These are phyloP conservation scores for Volucella inanis DNA, from an alignment of 2,888 invertebrate genomes.

Conservation along the genomic window DNA sequence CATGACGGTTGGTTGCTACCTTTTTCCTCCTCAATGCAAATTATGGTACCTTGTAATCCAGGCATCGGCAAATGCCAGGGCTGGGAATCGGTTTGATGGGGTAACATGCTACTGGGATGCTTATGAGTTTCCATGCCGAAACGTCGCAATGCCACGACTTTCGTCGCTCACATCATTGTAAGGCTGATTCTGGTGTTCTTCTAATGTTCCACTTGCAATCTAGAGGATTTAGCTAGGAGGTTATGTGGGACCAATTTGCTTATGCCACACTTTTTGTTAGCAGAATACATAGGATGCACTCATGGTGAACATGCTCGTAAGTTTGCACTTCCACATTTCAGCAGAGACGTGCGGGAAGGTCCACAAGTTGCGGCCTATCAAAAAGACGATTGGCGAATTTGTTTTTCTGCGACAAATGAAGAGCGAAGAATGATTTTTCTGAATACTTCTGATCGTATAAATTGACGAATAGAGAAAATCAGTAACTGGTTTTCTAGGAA, in stretches of 20 bases:
- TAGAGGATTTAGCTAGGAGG: constrained; percentile 7
- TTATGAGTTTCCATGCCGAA: constrained; percentile 48
- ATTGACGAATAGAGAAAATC: too few species aligned
- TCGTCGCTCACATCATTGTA: background rate
- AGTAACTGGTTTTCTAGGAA: too few species aligned
- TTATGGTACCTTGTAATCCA: constrained; percentile 70
- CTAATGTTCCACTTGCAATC: background rate
- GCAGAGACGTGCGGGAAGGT: constrained; percentile 13
- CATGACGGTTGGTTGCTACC: constrained; percentile 35
- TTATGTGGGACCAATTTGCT: constrained; percentile 66
- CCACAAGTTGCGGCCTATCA: constrained; percentile 35
- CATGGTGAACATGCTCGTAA: constrained; percentile 49
- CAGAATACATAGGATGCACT: constrained; percentile 52
- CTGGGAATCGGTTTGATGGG: constrained; percentile 7
- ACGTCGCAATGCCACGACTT: constrained; percentile 5
- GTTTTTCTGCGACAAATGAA: constrained; percentile 54
- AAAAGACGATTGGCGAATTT: constrained; percentile 41
- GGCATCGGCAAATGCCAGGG: constrained; percentile 49
- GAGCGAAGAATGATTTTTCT: background rate
- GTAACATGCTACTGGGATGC: constrained; percentile 33
- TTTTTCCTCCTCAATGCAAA: constrained; percentile 70
- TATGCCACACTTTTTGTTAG: constrained; percentile 64
- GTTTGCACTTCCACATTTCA: constrained; percentile 31
- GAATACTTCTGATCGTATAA: background rate
- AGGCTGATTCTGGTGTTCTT: constrained; percentile 1